Evolutionary conservation across 1,140 invertebrate genomes (phyloP).

Genomic region (Bicyclus anynana): DNA sequence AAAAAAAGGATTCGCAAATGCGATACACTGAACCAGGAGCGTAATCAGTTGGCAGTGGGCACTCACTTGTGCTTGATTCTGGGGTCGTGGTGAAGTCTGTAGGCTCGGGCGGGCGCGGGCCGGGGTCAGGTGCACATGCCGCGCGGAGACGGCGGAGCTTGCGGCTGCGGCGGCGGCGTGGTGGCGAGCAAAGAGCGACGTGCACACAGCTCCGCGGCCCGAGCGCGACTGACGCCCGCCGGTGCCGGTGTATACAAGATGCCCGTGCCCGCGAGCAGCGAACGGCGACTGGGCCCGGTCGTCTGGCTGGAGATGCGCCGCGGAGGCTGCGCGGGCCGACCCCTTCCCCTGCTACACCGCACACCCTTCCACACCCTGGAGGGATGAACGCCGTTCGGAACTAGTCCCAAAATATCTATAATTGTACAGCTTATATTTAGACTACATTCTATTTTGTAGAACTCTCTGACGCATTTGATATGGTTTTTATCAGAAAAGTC

Average conservation of each 20-base stretch:
- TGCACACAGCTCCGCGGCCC: constrained; percentile 27
- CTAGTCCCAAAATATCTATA: too few species aligned
- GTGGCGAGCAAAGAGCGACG: constrained; percentile 1
- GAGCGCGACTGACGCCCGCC: constrained; percentile 37
- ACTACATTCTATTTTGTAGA: too few species aligned
- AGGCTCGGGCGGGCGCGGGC: constrained; percentile 6
- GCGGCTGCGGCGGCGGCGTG: constrained; percentile 11
- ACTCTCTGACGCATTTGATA: too few species aligned
- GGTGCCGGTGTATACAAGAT: constrained; percentile 1
- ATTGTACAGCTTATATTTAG: too few species aligned
- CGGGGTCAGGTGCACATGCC: not conserved
- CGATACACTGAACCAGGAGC: not conserved
- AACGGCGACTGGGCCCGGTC: not conserved
- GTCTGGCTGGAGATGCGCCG: constrained; percentile 36
- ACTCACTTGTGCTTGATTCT: constrained; percentile 9
- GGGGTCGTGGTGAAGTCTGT: constrained; percentile 27
- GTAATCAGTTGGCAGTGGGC: not conserved
- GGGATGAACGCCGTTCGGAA: too few species aligned
- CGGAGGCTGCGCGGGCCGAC: constrained; percentile 32
- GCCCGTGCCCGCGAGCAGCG: constrained; percentile 9
- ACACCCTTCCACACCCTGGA: not conserved
- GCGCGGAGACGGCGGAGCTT: constrained; percentile 15
- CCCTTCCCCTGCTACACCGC: not conserved
- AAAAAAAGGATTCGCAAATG: not conserved
- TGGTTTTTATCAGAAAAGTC: too few species aligned